These are phyloP conservation scores for Osmerus mordax DNA, from an alignment of 2,113 vertebrate genomes.

Conservation along the genomic window DNA sequence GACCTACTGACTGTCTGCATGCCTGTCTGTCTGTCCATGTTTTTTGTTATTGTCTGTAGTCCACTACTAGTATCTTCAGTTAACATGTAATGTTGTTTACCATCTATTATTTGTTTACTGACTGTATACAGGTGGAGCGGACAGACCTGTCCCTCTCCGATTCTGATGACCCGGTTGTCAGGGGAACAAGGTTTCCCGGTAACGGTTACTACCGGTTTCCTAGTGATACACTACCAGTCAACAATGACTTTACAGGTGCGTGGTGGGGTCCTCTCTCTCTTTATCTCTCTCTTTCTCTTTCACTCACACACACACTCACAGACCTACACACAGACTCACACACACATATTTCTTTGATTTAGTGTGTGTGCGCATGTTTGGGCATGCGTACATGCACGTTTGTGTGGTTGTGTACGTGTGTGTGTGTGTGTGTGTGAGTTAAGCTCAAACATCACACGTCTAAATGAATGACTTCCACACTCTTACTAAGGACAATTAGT, in stretches of 20 bases:
- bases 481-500: slow-evolving; percentile 79
- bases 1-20: background rate
- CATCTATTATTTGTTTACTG: background rate
- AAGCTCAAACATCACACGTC: slow-evolving; percentile 9
- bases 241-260: slow-evolving; percentile 87
- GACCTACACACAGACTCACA: background rate
- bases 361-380: background rate
- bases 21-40: background rate
- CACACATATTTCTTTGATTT: background rate
- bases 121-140: slow-evolving; percentile 73
- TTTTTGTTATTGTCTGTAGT: background rate
- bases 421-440: background rate
- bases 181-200: slow-evolving; percentile 81
- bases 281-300: background rate
- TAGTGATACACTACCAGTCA: slow-evolving; percentile 72
- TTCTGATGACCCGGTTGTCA: slow-evolving; percentile 59
- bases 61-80: no score
- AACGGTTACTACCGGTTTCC: slow-evolving; percentile 81
- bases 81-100: no score
- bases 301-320: background rate
- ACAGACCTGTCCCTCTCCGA: slow-evolving; percentile 79
- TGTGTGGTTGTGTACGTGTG: slow-evolving; percentile 1
- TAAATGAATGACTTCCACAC: slow-evolving; percentile 66
- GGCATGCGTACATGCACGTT: background rate
- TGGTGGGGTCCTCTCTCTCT: background rate